Evolutionary conservation across 2,888 invertebrate species (phyloP).

Genomic region (Chrysodeixis includens): DNA sequence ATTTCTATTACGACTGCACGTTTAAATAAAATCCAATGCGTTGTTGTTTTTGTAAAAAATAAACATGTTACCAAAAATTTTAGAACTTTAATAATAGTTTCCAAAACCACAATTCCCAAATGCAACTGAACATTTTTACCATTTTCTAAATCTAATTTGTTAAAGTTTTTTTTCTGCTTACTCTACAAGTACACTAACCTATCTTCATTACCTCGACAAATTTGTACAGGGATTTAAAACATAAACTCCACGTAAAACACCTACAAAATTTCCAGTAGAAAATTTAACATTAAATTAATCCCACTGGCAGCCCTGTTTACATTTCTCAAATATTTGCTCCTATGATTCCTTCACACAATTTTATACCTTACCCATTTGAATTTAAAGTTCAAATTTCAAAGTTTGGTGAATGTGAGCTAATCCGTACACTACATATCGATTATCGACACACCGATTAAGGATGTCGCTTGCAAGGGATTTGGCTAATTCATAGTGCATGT

Average conservation of each 20-base stretch:
- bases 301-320: conserved; percentile 16
- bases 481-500: conserved; percentile 63
- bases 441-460: conserved; percentile 57
- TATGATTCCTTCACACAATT: neutral
- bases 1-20: no score
- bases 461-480: conserved; percentile 63
- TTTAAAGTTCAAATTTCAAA: conserved; percentile 15
- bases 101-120: no score
- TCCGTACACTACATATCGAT: conserved; percentile 48
- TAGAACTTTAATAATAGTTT: no score
- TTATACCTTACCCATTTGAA: rapidly evolving
- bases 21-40: no score
- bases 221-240: neutral
- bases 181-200: neutral
- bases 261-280: neutral
- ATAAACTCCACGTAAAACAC: neutral
- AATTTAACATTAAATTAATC: conserved; percentile 11
- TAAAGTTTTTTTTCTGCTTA: no score
- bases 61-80: no score
- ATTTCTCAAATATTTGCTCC: conserved; percentile 1
- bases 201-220: conserved; percentile 4
- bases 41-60: no score
- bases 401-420: neutral
- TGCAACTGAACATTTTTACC: no score
- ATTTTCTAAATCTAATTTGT: no score